Base-by-base conservation (phyloP, 2,797 vertebrate genomes). In the Enteromius viviparus region DNA sequence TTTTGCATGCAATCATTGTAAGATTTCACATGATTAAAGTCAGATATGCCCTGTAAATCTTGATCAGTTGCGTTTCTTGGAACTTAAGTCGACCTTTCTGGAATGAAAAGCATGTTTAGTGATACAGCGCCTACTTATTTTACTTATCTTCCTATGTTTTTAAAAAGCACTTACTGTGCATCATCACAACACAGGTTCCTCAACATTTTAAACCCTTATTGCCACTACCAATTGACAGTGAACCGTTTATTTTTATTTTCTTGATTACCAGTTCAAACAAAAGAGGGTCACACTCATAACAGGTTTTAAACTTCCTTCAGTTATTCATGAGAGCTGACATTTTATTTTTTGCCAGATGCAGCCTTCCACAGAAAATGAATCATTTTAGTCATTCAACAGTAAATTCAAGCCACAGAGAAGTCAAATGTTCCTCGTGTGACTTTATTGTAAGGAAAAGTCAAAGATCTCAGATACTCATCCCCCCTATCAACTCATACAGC, bases 361-460 rank as follows among this genome's bases (percentile, higher is more conserved):
- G 19, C 55, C 70, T 45, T 65, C 45, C 32, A 74, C 55, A 64
- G 45, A 53, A 58, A 60, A 81, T 51, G 3, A 15, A 11, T 81
- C 1, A 70, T 37, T 34, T 37, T 26, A 68, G 3, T 40, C 32
- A 58, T 23, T 58, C 12, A 17, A 68, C 15, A 23, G 47, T 32
- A 55, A 68, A 82, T 68, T 68, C 65, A 49, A 76, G 81, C 81
- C 72, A 82, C 81, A 68, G 62, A 76, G 81, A 82, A 76, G 72
- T 55, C 65, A 70, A 77, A 62, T 12, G 40, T 51, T 71, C 66
- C 82, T 71, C 29, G 9, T 78, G 75, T 83, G 65, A 83, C 81
- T 82, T 82, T 82, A 82, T 76, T 82, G 72, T 69, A 45, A 83
- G 65, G 72, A 83, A 83, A 76, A 83, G 81, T 76, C 64, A 14